These are phyloP conservation scores for Acanthis flammea DNA, from an alignment of 2,797 vertebrate species.

Conservation along the genomic window DNA sequence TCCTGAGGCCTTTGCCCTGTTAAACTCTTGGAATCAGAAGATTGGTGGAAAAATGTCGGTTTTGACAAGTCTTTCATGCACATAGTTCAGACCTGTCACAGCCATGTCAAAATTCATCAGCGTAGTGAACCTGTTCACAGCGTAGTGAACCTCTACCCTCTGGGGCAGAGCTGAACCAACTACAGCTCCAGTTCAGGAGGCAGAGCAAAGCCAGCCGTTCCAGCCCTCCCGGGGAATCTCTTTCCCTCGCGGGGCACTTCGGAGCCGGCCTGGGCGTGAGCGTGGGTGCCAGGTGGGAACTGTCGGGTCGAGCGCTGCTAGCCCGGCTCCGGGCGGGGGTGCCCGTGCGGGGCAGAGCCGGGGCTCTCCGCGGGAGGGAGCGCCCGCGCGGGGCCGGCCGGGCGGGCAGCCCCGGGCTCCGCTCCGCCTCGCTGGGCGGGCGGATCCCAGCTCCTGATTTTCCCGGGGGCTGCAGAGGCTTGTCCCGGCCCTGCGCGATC, in stretches of 20 bases:
- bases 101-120: background rate
- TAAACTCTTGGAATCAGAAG: background rate
- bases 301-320: background rate
- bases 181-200: background rate
- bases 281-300: accelerated
- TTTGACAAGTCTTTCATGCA: background rate
- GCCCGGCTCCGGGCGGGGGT: background rate
- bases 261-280: background rate
- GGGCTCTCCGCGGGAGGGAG: background rate
- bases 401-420: conserved; percentile 16
- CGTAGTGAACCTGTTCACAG: background rate
- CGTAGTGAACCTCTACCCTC: no score
- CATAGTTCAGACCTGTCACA: background rate
- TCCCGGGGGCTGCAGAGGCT: conserved; percentile 63
- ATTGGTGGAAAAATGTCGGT: background rate
- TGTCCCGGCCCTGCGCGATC: conserved; percentile 58
- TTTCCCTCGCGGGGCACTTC: accelerated
- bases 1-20: background rate
- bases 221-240: background rate
- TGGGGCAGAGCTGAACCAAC: background rate
- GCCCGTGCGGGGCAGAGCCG: background rate
- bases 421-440: conserved; percentile 61
- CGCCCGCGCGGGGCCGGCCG: background rate
- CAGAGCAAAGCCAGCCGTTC: background rate
- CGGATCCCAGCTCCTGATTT: conserved; percentile 62